A percentile compares a stretch with the other conserved stretches of the same genome.
Conservation (phyloP, 64 coral and sea anemone species). For the Pocillopora damicornis region DNA sequence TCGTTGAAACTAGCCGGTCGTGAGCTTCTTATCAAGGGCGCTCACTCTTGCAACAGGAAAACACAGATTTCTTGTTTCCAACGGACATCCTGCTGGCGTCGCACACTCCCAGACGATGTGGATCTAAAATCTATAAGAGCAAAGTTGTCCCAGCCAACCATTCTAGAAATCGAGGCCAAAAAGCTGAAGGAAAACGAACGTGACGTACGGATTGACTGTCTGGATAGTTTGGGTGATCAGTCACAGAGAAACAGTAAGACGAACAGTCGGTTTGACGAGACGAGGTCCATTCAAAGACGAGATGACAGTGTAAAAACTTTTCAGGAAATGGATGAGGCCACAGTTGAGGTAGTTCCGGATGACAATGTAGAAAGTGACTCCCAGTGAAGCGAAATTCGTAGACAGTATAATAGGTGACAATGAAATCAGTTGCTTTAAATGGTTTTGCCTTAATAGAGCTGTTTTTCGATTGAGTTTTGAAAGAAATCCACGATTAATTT, state of each 20-base stretch:
- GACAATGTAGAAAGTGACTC: no score
- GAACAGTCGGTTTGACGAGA: no score
- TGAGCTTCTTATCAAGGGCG: constrained; percentile 25
- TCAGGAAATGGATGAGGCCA: no score
- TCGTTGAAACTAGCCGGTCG: constrained; percentile 34
- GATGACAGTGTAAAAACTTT: no score
- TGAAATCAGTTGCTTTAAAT: no score
- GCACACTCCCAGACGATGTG: constrained; percentile 30
- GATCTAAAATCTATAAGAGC: constrained; percentile 53
- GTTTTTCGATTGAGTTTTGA: no score
- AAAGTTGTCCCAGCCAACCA: constrained; percentile 21
- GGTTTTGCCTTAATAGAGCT: no score
- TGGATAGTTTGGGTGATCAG: not conserved
- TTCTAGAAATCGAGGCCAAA: constrained; percentile 13
- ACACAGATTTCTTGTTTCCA: constrained; percentile 16
- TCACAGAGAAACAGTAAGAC: not conserved
- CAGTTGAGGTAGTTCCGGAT: no score
- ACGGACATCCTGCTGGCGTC: constrained; percentile 39
- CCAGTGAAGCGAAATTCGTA: no score
- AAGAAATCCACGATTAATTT: no score
- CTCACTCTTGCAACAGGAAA: not conserved
- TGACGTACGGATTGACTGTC: not conserved
- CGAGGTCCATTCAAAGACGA: no score
- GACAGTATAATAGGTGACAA: no score
- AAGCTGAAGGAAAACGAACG: not conserved